Conservation (phyloP, 2,888 invertebrate species). For the Dynastes maya region DNA sequence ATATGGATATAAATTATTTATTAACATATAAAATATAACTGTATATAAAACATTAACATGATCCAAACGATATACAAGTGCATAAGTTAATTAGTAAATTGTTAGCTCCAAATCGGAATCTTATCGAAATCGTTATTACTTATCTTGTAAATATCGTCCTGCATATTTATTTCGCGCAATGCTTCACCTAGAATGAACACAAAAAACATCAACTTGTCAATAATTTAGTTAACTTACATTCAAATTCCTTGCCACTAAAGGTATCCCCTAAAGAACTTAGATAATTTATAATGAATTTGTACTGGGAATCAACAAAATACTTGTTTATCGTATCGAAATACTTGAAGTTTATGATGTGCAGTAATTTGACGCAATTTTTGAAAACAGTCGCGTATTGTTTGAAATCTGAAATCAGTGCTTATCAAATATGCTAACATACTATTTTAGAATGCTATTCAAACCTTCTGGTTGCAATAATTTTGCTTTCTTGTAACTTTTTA, state of each 20-base stretch:
- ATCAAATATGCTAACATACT: too few relatives aligned
- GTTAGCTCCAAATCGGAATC: slow-evolving; percentile 50
- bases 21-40: neutral
- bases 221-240: slow-evolving; percentile 49
- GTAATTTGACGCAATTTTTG: slow-evolving; percentile 50
- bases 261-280: slow-evolving; percentile 53
- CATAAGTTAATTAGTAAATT: neutral
- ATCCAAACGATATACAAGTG: neutral
- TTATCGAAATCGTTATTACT: slow-evolving; percentile 21
- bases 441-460: too few relatives aligned
- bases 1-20: neutral
- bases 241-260: slow-evolving; percentile 44
- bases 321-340: slow-evolving; percentile 61
- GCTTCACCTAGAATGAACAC: slow-evolving; percentile 49
- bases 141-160: slow-evolving; percentile 55
- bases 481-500: slow-evolving; percentile 27
- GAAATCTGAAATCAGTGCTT: neutral
- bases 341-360: slow-evolving; percentile 59
- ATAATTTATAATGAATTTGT: slow-evolving; percentile 60
- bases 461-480: neutral
- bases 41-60: neutral
- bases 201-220: slow-evolving; percentile 41
- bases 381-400: slow-evolving; percentile 44
- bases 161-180: slow-evolving; percentile 57
- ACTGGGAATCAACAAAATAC: slow-evolving; percentile 61